Conservation (phyloP, 2,888 invertebrate genomes). For the Erebia epiphron region DNA sequence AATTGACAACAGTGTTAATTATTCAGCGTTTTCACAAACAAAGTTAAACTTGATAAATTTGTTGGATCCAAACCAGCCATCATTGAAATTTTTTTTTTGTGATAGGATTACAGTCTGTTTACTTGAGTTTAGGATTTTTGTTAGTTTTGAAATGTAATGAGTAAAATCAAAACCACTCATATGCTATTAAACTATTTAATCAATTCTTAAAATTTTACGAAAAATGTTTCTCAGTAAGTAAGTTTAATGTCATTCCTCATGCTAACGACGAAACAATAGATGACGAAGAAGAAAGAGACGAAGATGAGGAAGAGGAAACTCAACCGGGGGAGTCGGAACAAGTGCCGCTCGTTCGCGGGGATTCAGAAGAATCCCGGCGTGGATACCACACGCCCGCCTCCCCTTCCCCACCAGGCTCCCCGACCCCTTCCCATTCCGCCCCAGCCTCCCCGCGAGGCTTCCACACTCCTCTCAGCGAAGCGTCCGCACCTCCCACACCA, state of each 20-base stretch:
- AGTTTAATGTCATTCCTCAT: conserved; percentile 29
- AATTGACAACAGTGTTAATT: not conserved
- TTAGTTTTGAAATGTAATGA: too few relatives aligned
- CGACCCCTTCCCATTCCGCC: conserved; percentile 62
- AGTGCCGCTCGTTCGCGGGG: conserved; percentile 79
- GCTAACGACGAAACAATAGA: conserved; percentile 37
- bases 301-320: conserved; percentile 69
- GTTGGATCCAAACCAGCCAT: too few relatives aligned
- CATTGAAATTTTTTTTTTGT: too few relatives aligned
- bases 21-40: not conserved
- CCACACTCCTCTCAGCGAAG: conserved; percentile 89
- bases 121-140: too few relatives aligned
- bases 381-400: conserved; percentile 80
- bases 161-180: too few relatives aligned
- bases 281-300: conserved; percentile 35
- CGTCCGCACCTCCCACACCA: conserved; percentile 76
- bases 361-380: conserved; percentile 81
- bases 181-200: too few relatives aligned
- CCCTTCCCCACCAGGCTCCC: conserved; percentile 49
- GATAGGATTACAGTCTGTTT: too few relatives aligned
- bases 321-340: conserved; percentile 65
- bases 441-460: conserved; percentile 84
- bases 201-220: not conserved
- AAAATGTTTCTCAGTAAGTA: not conserved
- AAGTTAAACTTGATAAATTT: not conserved